phyloP scores from a whole-genome alignment of 2,797 vertebrate species.

The Pseudocheirus occidentalis region DNA sequence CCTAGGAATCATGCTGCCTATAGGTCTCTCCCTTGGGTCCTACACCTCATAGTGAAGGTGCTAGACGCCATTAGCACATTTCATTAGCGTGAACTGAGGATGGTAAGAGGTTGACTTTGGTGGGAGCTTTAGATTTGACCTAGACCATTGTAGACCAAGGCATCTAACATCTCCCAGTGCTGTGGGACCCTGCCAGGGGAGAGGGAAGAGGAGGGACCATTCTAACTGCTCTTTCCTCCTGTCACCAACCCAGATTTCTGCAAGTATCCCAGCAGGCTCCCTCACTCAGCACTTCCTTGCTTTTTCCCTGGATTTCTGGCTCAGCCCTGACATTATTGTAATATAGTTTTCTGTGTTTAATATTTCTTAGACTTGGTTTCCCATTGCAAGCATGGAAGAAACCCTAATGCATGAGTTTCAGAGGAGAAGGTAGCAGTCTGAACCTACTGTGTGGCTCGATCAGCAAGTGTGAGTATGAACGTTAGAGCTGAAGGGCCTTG shows the following conservation, averaged over 20 bases:
- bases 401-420: constrained; percentile 88
- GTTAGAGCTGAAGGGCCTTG: constrained; percentile 86
- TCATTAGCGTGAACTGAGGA: neutral
- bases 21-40: rapidly evolving
- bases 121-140: neutral
- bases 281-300: constrained; percentile 64
- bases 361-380: constrained; percentile 89
- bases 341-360: constrained; percentile 89
- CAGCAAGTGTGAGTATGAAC: constrained; percentile 89
- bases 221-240: constrained; percentile 21
- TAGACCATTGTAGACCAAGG: neutral
- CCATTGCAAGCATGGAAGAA: constrained; percentile 89
- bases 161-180: neutral
- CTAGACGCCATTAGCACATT: rapidly evolving
- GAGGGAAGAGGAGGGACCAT: neutral
- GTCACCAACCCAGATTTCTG: neutral
- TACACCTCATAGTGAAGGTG: rapidly evolving
- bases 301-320: constrained; percentile 81
- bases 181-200: neutral
- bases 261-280: neutral
- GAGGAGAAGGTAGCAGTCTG: constrained; percentile 88
- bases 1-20: rapidly evolving
- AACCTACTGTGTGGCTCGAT: constrained; percentile 87
- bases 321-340: constrained; percentile 81
- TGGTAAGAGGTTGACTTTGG: neutral